Conservation (phyloP, 2,888 invertebrate species). For the Pediacus dermestoides region DNA sequence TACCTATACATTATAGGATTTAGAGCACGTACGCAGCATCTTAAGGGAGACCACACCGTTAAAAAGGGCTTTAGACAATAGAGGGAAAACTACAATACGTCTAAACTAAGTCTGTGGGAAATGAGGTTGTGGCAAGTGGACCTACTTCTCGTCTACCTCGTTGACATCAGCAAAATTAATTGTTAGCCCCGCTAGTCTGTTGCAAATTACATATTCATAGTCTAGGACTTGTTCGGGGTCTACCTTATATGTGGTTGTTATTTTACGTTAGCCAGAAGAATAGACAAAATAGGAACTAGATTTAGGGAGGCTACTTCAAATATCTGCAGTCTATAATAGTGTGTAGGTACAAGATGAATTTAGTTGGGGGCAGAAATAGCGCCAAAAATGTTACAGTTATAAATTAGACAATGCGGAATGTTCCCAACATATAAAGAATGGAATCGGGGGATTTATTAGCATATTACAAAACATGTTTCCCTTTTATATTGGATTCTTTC, state of each 20-base stretch:
- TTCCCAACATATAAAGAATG: too few relatives aligned
- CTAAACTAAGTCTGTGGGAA: conserved; percentile 33
- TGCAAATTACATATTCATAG: conserved; percentile 35
- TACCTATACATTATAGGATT: too few relatives aligned
- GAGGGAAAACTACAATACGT: conserved; percentile 26
- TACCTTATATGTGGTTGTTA: too few relatives aligned
- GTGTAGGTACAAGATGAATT: not conserved
- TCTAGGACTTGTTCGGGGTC: too few relatives aligned
- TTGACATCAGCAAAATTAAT: conserved; percentile 29
- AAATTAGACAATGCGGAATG: too few relatives aligned
- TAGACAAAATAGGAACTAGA: not conserved
- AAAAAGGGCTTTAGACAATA: conserved; percentile 26
- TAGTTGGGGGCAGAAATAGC: not conserved
- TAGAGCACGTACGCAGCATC: not conserved
- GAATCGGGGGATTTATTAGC: too few relatives aligned
- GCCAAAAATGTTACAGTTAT: not conserved
- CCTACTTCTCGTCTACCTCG: conserved; percentile 26
- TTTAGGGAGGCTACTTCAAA: conserved; percentile 3
- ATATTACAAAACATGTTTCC: too few relatives aligned
- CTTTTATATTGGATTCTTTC: too few relatives aligned
- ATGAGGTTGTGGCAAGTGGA: conserved; percentile 30
- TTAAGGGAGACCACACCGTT: conserved; percentile 5
- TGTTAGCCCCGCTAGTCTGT: conserved; percentile 17
- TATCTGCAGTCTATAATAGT: not conserved
- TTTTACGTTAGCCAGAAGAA: too few relatives aligned